These are phyloP conservation scores for Eubasilissa regina DNA, from an alignment of 1,140 invertebrate species.

Conservation along the genomic window DNA sequence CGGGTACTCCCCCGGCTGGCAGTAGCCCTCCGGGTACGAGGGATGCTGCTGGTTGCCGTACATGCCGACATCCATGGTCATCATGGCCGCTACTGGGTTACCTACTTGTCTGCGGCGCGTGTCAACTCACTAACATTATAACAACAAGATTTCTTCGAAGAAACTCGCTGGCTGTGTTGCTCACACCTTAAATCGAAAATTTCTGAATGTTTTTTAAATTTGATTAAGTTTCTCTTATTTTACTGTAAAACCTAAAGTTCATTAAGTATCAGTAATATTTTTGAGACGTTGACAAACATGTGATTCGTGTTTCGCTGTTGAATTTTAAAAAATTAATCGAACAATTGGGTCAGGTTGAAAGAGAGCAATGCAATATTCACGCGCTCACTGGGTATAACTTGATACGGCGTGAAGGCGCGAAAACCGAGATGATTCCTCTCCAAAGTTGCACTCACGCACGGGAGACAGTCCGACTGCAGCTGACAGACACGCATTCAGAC, in stretches of 20 bases:
- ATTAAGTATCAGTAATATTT: background rate
- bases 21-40: slow-evolving; percentile 66
- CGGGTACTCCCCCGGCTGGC: slow-evolving; percentile 65
- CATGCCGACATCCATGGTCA: slow-evolving; percentile 73
- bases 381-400: background rate
- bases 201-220: background rate
- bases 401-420: background rate
- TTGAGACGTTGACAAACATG: too few relatives aligned
- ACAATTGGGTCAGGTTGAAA: too few relatives aligned
- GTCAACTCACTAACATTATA: slow-evolving; percentile 29
- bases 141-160: too few relatives aligned
- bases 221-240: background rate
- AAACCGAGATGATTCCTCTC: too few relatives aligned
- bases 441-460: background rate
- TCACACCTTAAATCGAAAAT: background rate
- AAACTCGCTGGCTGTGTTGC: background rate
- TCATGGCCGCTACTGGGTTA: slow-evolving; percentile 63
- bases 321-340: too few relatives aligned
- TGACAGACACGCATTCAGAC: background rate
- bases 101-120: background rate
- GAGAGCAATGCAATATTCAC: background rate
- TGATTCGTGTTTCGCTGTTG: too few relatives aligned
- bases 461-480: background rate
- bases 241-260: background rate
- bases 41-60: slow-evolving; percentile 69